A percentile compares a stretch with the other conserved stretches of the same genome.
phyloP scores from a whole-genome alignment of 1,140 invertebrate species.

The Zelostemma sp. region DNA sequence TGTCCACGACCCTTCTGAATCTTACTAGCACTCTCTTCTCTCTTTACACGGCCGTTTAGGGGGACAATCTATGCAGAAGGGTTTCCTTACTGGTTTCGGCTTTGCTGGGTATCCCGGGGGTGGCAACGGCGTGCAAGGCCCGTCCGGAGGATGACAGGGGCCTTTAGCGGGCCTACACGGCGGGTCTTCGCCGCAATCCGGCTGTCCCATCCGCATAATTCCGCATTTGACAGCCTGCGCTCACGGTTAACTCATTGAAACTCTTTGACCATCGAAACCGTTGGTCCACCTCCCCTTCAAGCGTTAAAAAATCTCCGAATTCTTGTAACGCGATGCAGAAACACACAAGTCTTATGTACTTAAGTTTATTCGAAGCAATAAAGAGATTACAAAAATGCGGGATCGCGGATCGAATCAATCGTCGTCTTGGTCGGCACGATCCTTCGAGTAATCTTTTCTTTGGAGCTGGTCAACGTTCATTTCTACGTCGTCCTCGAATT shows the following conservation, averaged over 20 bases:
- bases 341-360: too few relatives aligned
- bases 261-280: slow-evolving; percentile 21
- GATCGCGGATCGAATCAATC: neutral
- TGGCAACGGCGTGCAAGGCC: slow-evolving; percentile 48
- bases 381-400: too few relatives aligned
- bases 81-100: slow-evolving; percentile 49
- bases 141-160: slow-evolving; percentile 54
- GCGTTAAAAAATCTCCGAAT: too few relatives aligned
- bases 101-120: slow-evolving; percentile 53
- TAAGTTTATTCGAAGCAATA: too few relatives aligned
- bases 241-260: slow-evolving; percentile 32
- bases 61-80: slow-evolving; percentile 59
- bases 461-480: slow-evolving; percentile 20
- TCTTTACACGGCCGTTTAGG: slow-evolving; percentile 55
- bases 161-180: slow-evolving; percentile 39
- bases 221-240: slow-evolving; percentile 26
- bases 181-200: slow-evolving; percentile 51
- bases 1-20: slow-evolving; percentile 57
- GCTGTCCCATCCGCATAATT: slow-evolving; percentile 47
- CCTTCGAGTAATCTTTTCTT: neutral
- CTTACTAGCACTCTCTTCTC: slow-evolving; percentile 45
- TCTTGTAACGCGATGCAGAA: too few relatives aligned
- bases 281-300: slow-evolving; percentile 23
- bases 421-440: neutral
- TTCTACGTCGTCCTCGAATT: slow-evolving; percentile 55